phyloP scores from a whole-genome alignment of 2,888 invertebrate species.

The Nephrotoma flavescens region DNA sequence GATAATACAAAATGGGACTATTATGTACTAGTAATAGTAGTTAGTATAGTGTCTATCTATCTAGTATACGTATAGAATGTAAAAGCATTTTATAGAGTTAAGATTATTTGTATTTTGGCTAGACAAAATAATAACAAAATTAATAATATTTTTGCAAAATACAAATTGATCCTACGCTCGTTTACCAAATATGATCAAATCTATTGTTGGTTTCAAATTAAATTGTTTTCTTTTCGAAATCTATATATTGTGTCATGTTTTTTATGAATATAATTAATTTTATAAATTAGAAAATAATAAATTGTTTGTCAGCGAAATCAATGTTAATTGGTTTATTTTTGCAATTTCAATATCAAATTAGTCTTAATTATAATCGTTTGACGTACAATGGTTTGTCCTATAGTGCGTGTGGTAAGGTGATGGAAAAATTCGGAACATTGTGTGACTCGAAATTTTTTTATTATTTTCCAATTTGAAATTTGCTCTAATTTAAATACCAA shows the following conservation, averaged over 20 bases:
- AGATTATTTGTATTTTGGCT: neutral
- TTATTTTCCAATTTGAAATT: too few relatives aligned
- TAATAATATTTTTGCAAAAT: neutral
- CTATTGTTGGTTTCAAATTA: neutral
- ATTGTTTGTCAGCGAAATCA: neutral
- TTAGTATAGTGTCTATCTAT: neutral
- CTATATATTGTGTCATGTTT: neutral
- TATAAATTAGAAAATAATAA: neutral
- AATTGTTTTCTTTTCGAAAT: neutral
- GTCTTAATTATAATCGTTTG: too few relatives aligned
- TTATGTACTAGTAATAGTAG: neutral
- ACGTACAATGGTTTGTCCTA: too few relatives aligned
- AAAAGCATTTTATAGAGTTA: neutral
- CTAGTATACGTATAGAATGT: neutral
- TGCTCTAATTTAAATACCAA: too few relatives aligned
- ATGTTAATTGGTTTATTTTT: neutral
- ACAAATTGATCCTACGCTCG: neutral
- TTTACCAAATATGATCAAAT: neutral
- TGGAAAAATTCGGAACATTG: too few relatives aligned
- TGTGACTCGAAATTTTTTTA: too few relatives aligned
- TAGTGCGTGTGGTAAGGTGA: too few relatives aligned
- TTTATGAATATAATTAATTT: neutral
- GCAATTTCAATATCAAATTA: too few relatives aligned
- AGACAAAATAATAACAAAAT: neutral
- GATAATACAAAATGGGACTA: neutral